Evolutionary conservation across 2,888 invertebrate species (phyloP).

Genomic region (Lordiphosa andalusiaca): DNA sequence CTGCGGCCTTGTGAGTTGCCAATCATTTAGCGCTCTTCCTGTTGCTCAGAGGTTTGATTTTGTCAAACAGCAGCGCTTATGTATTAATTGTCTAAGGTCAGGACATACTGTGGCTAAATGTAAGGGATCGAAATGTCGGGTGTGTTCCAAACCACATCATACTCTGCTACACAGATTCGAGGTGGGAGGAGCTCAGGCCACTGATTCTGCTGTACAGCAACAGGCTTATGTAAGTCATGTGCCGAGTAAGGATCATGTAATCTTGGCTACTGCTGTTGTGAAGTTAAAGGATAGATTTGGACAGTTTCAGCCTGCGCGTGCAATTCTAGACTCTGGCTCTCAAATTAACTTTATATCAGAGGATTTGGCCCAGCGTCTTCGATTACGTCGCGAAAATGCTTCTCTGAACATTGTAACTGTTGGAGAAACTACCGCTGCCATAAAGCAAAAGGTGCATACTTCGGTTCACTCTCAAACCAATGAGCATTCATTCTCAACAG

Average conservation of each 20-base stretch:
- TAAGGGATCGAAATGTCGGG: too few relatives aligned
- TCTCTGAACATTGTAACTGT: neutral
- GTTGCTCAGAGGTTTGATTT: too few relatives aligned
- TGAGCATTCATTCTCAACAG: neutral
- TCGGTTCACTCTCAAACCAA: neutral
- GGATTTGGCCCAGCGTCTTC: neutral
- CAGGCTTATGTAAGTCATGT: neutral
- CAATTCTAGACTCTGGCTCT: conserved; percentile 5
- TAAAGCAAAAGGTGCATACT: neutral
- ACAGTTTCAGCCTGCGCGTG: neutral
- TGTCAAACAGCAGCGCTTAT: too few relatives aligned
- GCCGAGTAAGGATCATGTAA: neutral
- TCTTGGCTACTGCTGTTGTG: neutral
- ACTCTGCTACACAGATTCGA: too few relatives aligned
- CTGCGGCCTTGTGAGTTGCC: too few relatives aligned
- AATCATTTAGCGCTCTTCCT: too few relatives aligned
- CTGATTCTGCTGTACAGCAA: too few relatives aligned
- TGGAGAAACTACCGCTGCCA: neutral
- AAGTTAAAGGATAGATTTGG: neutral
- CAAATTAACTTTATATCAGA: conserved; percentile 1
- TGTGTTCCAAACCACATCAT: too few relatives aligned
- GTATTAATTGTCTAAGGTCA: too few relatives aligned
- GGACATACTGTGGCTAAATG: too few relatives aligned
- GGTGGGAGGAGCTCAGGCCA: too few relatives aligned
- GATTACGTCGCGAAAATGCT: neutral